Evolutionary conservation across 1,140 invertebrate genomes (phyloP).

Genomic region (Caenorhabditis elegans): DNA sequence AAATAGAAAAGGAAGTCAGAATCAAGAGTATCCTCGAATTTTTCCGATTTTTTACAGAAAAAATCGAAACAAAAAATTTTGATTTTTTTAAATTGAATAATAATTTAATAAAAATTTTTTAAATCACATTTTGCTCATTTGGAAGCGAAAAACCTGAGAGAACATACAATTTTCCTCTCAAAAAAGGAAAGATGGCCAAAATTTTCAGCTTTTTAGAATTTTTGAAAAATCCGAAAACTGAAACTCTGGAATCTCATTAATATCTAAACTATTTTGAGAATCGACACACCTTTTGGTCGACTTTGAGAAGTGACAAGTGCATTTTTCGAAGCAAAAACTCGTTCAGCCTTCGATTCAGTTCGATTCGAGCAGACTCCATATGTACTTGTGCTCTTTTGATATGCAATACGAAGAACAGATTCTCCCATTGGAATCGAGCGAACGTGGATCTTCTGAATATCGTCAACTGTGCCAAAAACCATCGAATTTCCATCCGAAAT

Average conservation of each 20-base stretch:
- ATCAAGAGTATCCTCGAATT: no score
- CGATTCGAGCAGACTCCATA: slow-evolving; percentile 76
- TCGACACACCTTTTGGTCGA: neutral
- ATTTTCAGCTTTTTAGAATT: no score
- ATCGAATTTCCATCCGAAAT: slow-evolving; percentile 88
- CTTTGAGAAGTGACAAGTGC: neutral
- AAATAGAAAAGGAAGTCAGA: no score
- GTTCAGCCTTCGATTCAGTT: neutral
- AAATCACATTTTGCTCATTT: no score
- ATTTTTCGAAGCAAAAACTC: neutral
- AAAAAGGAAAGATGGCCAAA: no score
- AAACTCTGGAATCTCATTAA: no score
- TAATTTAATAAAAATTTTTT: no score
- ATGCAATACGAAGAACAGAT: slow-evolving; percentile 74
- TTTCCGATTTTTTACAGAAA: no score
- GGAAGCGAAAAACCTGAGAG: no score
- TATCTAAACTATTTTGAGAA: no score
- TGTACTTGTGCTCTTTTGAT: slow-evolving; percentile 85
- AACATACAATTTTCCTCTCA: no score
- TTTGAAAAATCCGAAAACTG: neutral
- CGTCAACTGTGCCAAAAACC: slow-evolving; percentile 87
- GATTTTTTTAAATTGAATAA: neutral
- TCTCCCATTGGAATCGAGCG: slow-evolving; percentile 86
- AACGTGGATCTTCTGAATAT: slow-evolving; percentile 64
- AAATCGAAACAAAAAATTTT: no score